phyloP scores from a whole-genome alignment of 1,140 invertebrate species.

The Euura saliciscinereae region DNA sequence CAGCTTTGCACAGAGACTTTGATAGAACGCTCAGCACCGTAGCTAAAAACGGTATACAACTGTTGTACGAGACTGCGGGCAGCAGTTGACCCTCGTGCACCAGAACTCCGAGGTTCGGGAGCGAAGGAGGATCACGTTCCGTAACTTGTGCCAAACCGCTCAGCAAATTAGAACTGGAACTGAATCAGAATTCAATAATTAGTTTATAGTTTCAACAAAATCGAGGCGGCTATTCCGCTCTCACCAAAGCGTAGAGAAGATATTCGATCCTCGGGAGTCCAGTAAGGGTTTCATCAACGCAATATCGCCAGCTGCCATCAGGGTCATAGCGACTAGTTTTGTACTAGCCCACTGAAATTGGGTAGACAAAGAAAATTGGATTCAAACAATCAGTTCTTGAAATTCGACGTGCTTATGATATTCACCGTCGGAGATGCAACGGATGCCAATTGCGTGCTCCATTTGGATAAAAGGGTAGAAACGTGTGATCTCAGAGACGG shows the following conservation, averaged over 20 bases:
- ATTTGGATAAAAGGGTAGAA: slow-evolving; percentile 43
- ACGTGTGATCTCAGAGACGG: slow-evolving; percentile 34
- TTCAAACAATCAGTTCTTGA: slow-evolving; percentile 12
- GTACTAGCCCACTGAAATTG: slow-evolving; percentile 46
- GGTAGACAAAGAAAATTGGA: background rate
- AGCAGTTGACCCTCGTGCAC: slow-evolving; percentile 47
- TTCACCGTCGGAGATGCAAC: slow-evolving; percentile 44
- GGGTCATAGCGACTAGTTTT: slow-evolving; percentile 44
- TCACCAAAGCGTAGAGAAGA: slow-evolving; percentile 46
- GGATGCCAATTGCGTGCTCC: slow-evolving; percentile 47
- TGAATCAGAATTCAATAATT: slow-evolving; percentile 29
- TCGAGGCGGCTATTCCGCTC: background rate
- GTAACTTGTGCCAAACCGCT: slow-evolving; percentile 25
- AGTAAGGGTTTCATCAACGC: slow-evolving; percentile 32
- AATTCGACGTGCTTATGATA: background rate
- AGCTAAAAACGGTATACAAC: slow-evolving; percentile 44
- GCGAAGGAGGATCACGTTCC: slow-evolving; percentile 43
- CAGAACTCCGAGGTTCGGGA: slow-evolving; percentile 46
- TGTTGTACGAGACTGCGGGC: slow-evolving; percentile 40
- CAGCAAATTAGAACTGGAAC: slow-evolving; percentile 51
- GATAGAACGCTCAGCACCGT: slow-evolving; percentile 33
- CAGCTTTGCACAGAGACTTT: slow-evolving; percentile 21
- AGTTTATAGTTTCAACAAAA: background rate
- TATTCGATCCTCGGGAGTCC: slow-evolving; percentile 35
- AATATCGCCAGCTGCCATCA: slow-evolving; percentile 37